Conservation (phyloP, 2,113 vertebrate genomes). For the Caranx melampygus region DNA sequence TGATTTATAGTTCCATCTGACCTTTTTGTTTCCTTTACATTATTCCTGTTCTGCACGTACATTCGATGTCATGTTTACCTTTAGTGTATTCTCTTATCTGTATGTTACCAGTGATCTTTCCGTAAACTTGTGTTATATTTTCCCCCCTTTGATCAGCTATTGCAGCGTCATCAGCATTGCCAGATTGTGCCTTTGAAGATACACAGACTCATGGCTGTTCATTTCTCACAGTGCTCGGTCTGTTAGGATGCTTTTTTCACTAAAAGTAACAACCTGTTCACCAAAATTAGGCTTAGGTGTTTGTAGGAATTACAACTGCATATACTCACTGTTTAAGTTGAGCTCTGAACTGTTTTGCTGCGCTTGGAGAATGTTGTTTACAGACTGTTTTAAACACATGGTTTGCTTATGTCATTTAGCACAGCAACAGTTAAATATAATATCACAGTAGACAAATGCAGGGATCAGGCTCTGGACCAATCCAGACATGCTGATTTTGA, state of each 20-base stretch:
- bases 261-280: conserved; percentile 59
- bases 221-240: conserved; percentile 19
- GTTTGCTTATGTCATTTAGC: neutral
- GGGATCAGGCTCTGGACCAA: neutral
- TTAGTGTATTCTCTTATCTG: conserved; percentile 15
- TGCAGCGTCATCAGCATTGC: conserved; percentile 45
- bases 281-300: conserved; percentile 45
- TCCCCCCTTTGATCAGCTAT: conserved; percentile 63
- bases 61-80: conserved; percentile 11
- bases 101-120: conserved; percentile 27
- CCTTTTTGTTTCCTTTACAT: conserved; percentile 8
- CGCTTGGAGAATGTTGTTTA: neutral
- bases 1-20: conserved; percentile 1
- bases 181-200: conserved; percentile 64
- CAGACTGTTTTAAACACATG: neutral
- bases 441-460: neutral
- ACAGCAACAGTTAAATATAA: neutral
- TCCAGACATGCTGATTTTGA: neutral
- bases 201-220: conserved; percentile 38
- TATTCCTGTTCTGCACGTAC: conserved; percentile 18
- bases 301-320: conserved; percentile 53
- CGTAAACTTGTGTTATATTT: conserved; percentile 19
- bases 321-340: conserved; percentile 15
- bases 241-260: conserved; percentile 56
- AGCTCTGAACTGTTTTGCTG: conserved; percentile 19